Conservation (phyloP, 1,140 invertebrate species). For the Zeugodacus cucurbitae region DNA sequence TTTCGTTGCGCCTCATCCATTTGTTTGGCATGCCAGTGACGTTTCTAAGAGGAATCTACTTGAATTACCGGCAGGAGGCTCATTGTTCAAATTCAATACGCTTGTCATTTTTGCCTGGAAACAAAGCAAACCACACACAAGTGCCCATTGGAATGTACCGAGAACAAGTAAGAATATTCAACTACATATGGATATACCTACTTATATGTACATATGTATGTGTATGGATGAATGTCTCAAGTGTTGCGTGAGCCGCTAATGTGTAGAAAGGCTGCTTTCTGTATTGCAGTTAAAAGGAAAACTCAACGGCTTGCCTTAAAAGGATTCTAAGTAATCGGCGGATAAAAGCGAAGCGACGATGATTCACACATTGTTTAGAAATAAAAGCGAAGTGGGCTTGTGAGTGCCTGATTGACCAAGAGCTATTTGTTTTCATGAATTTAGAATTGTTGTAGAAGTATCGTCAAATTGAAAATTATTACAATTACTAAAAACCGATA, state of each 20-base stretch:
- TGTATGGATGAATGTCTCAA: neutral
- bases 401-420: no score
- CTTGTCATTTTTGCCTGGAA: neutral
- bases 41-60: constrained; percentile 24
- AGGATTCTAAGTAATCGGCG: neutral
- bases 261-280: neutral
- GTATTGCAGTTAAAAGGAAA: no score
- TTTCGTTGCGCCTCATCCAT: neutral
- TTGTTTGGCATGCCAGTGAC: constrained; percentile 22
- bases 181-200: neutral
- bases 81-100: constrained; percentile 37
- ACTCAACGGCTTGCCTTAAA: neutral
- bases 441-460: no score
- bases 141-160: neutral
- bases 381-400: neutral
- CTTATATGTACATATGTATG: neutral
- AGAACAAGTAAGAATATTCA: neutral
- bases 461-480: no score
- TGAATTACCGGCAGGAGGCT: neutral
- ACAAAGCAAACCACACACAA: constrained; percentile 34
- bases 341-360: neutral
- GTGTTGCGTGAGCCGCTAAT: neutral
- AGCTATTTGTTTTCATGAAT: no score
- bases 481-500: no score
- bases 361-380: neutral